A percentile compares a stretch with the other conserved stretches of the same genome.
Conservation (phyloP, 2,888 invertebrate species). For the Drosophila falleni region DNA sequence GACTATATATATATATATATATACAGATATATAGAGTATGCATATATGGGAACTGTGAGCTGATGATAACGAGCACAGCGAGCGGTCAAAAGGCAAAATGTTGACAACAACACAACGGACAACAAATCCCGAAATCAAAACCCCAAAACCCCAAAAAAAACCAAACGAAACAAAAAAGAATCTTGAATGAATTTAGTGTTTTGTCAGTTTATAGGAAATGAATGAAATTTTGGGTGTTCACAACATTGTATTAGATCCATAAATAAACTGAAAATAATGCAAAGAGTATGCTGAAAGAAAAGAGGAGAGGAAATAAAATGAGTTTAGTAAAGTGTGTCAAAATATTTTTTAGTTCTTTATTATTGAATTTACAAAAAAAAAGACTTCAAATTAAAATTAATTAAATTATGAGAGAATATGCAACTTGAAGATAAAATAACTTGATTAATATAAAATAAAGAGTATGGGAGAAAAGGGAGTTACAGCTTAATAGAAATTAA, state of each 20-base stretch:
- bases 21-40: neutral
- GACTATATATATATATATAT: conserved; percentile 21
- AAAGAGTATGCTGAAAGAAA: neutral
- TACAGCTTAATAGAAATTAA: too few relatives aligned
- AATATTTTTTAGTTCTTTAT: neutral
- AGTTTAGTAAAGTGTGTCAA: neutral
- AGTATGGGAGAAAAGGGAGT: too few relatives aligned
- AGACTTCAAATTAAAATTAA: neutral
- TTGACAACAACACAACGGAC: conserved; percentile 61
- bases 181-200: conserved; percentile 49
- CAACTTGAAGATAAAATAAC: too few relatives aligned
- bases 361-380: neutral
- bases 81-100: conserved; percentile 67
- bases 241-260: conserved; percentile 73
- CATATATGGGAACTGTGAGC: conserved; percentile 27
- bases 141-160: conserved; percentile 39
- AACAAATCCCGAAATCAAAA: conserved; percentile 37
- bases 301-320: neutral
- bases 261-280: conserved; percentile 65
- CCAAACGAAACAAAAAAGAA: conserved; percentile 39
- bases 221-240: conserved; percentile 38
- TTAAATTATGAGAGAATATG: too few relatives aligned
- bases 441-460: too few relatives aligned
- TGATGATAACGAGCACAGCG: conserved; percentile 73
- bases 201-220: conserved; percentile 32